Conservation (phyloP, 2,888 invertebrate species). For the Caenorhabditis macrosperma region DNA sequence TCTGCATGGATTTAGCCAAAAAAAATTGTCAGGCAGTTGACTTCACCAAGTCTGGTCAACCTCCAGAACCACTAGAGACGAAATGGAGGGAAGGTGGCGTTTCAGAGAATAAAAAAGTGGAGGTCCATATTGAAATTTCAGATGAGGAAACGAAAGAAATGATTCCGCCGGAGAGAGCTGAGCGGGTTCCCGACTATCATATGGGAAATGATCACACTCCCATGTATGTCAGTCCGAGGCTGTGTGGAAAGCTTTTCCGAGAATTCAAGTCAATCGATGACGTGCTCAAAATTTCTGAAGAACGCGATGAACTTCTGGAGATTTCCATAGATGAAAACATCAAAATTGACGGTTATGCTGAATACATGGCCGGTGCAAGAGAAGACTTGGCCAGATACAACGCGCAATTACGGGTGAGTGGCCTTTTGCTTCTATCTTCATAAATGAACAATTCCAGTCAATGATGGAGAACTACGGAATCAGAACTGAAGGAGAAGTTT, state of each 20-base stretch:
- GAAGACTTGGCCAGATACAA: constrained; percentile 62
- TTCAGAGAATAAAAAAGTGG: not conserved
- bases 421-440: not conserved
- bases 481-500: constrained; percentile 77
- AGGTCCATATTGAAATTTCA: not conserved
- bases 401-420: constrained; percentile 56
- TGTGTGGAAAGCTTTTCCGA: constrained; percentile 78
- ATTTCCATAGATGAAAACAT: constrained; percentile 57
- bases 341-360: constrained; percentile 48
- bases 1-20: constrained; percentile 74
- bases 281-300: constrained; percentile 70
- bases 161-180: constrained; percentile 64
- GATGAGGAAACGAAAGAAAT: constrained; percentile 48
- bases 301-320: constrained; percentile 61
- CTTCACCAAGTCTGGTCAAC: constrained; percentile 70
- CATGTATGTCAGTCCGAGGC: constrained; percentile 60
- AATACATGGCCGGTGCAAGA: constrained; percentile 33
- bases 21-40: constrained; percentile 80
- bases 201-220: constrained; percentile 61
- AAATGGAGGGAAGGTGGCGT: constrained; percentile 51
- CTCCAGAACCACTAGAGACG: constrained; percentile 54
- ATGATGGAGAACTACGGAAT: constrained; percentile 77
- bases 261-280: constrained; percentile 71
- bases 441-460: constrained; percentile 39
- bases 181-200: constrained; percentile 65